Percentiles rank a stretch among this genome's conserved stretches.
Evolutionary conservation across 2,888 invertebrate species (phyloP).

Genomic region (Pristionchus arcanus): DNA sequence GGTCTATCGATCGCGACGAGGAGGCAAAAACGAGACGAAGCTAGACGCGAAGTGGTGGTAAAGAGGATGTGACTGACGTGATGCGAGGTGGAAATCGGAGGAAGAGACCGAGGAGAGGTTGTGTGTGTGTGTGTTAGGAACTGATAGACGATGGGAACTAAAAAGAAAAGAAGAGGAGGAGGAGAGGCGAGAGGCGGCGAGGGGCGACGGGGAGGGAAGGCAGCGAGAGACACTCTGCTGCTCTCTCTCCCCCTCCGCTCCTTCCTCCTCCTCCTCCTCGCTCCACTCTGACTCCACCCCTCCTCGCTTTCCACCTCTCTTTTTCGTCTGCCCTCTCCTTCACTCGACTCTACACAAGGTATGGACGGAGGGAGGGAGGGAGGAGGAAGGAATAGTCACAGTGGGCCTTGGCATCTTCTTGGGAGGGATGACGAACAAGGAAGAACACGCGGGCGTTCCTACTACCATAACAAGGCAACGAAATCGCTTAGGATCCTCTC

Average conservation of each 20-base stretch:
- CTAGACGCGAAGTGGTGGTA: neutral
- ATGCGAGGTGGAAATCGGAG: slow-evolving; percentile 1
- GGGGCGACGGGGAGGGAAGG: slow-evolving; percentile 37
- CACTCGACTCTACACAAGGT: slow-evolving; percentile 33
- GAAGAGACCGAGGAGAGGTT: slow-evolving; percentile 34
- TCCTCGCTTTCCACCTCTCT: slow-evolving; percentile 49
- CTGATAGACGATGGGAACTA: slow-evolving; percentile 47
- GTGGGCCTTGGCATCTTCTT: slow-evolving; percentile 10
- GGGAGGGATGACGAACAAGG: slow-evolving; percentile 4
- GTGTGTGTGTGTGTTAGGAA: slow-evolving; percentile 45
- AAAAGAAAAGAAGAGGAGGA: slow-evolving; percentile 23
- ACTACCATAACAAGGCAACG: neutral
- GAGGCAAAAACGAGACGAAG: slow-evolving; percentile 38
- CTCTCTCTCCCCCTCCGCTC: slow-evolving; percentile 41
- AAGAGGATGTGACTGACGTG: slow-evolving; percentile 32
- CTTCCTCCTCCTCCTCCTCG: slow-evolving; percentile 39
- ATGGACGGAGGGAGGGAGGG: neutral
- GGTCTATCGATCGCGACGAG: slow-evolving; percentile 20
- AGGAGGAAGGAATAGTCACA: slow-evolving; percentile 6
- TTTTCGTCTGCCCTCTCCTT: slow-evolving; percentile 53
- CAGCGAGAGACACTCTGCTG: slow-evolving; percentile 33
- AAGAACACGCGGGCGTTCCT: neutral
- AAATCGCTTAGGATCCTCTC: neutral
- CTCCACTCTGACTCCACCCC: slow-evolving; percentile 52
- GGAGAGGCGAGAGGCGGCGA: slow-evolving; percentile 43